phyloP scores from a whole-genome alignment of 1,140 invertebrate genomes.

The Euschistus heros region DNA sequence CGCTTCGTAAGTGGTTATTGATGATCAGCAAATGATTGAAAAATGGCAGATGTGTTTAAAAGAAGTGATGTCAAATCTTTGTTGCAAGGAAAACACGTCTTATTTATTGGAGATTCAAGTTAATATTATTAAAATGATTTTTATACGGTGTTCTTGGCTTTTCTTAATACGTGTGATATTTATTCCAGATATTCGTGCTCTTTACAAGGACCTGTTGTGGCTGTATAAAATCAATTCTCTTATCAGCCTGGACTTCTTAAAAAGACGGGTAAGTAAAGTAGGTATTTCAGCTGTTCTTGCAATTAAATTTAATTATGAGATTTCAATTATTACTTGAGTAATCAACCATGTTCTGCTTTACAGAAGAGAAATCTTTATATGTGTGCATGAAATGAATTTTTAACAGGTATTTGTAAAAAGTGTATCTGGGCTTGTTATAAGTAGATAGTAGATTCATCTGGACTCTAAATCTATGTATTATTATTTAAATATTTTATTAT shows the following conservation, averaged over 20 bases:
- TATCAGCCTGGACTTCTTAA: background rate
- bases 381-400: too few relatives aligned
- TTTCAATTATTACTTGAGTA: too few relatives aligned
- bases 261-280: conserved; percentile 3
- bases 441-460: too few relatives aligned
- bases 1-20: too few relatives aligned
- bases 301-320: too few relatives aligned
- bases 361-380: too few relatives aligned
- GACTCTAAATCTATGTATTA: too few relatives aligned
- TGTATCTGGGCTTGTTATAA: too few relatives aligned
- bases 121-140: too few relatives aligned
- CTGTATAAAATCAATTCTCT: background rate
- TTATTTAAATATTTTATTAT: too few relatives aligned
- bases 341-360: too few relatives aligned
- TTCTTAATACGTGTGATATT: background rate
- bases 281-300: background rate
- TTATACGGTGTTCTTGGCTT: background rate
- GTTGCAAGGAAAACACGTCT: background rate
- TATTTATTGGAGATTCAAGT: conserved; percentile 3
- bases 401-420: too few relatives aligned
- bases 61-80: background rate
- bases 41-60: background rate
- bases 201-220: background rate
- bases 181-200: conserved; percentile 1
- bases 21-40: background rate